Evolutionary conservation across 1,140 invertebrate species (phyloP).

Genomic region (Philopotamus ludificatus): DNA sequence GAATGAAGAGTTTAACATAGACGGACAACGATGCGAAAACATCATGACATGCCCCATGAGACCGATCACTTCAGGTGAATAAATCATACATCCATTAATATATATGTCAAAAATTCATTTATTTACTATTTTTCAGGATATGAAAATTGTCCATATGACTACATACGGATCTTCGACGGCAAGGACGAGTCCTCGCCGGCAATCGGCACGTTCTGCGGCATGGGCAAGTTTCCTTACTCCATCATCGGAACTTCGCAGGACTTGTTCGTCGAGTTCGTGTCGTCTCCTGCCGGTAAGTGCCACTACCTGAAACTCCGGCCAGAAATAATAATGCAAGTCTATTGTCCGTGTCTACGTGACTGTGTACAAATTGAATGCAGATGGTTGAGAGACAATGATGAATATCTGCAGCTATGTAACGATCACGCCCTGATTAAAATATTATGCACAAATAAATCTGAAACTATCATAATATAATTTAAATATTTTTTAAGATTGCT

Average conservation of each 20-base stretch:
- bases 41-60: conserved; percentile 93
- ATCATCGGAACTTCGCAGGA: conserved; percentile 89
- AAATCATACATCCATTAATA: not conserved
- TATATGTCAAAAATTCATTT: not conserved
- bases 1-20: conserved; percentile 91
- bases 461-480: too few species aligned
- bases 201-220: conserved; percentile 89
- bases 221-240: conserved; percentile 91
- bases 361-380: too few species aligned
- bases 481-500: too few species aligned
- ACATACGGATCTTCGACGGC: conserved; percentile 87
- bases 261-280: conserved; percentile 88
- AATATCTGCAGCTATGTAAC: too few species aligned
- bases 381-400: too few species aligned
- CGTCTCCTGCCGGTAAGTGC: conserved; percentile 72
- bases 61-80: conserved; percentile 76
- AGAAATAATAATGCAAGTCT: too few species aligned
- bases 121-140: conserved; percentile 57
- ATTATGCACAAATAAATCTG: too few species aligned
- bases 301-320: too few species aligned
- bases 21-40: conserved; percentile 89
- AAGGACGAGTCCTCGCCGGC: conserved; percentile 81
- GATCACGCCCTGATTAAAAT: too few species aligned
- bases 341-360: not conserved
- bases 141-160: conserved; percentile 87